Evolutionary conservation across 2,888 invertebrate genomes (phyloP).

Genomic region (Drosophila gaucha): DNA sequence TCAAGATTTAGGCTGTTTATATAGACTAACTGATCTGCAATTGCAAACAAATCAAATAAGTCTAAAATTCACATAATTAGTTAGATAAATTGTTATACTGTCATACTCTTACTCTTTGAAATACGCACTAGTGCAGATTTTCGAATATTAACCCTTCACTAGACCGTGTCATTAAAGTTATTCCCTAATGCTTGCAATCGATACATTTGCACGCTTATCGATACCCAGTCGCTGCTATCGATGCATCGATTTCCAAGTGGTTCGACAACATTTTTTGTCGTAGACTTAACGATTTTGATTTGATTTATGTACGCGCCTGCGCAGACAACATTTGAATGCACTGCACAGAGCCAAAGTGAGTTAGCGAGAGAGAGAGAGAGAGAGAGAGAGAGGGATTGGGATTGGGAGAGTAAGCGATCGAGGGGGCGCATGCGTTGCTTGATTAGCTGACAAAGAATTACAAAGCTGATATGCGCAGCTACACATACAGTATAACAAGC

Average conservation of each 20-base stretch:
- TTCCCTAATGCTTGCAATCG: neutral
- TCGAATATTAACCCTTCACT: neutral
- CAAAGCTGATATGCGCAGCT: conserved; percentile 40
- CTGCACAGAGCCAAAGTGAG: neutral
- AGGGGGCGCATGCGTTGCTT: conserved; percentile 33
- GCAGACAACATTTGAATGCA: conserved; percentile 38
- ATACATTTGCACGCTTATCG: neutral
- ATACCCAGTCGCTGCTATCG: neutral
- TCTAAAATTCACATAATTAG: no score
- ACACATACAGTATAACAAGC: neutral
- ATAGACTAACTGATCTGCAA: no score
- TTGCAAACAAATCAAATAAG: no score
- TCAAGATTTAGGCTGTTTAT: neutral
- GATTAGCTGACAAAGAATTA: conserved; percentile 54
- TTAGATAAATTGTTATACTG: neutral
- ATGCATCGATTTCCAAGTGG: neutral
- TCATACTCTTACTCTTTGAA: neutral
- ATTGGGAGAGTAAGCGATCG: neutral
- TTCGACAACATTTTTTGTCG: conserved; percentile 2
- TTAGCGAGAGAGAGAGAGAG: neutral
- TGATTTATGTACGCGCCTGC: conserved; percentile 30
- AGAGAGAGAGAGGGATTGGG: neutral
- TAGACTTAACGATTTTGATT: conserved; percentile 12
- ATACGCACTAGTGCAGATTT: neutral
- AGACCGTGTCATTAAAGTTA: neutral